Evolutionary conservation across 1,140 invertebrate species (phyloP), one percentile per base, ranked within the genome.

Genomic region (Drosophila chauvacae): DNA sequence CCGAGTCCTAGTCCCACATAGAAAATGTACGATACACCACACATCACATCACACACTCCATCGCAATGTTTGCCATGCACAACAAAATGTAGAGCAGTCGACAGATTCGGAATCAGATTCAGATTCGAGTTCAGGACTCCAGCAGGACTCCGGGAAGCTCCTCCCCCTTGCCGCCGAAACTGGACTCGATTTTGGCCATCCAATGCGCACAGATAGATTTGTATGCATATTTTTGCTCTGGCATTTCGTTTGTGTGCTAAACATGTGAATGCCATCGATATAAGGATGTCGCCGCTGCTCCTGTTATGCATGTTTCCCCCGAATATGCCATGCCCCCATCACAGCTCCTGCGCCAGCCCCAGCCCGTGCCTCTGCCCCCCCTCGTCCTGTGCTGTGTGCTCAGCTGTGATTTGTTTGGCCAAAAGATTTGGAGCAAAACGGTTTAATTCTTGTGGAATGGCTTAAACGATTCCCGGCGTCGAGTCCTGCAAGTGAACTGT

Each of bases 231-330:
- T 87, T 87, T 88, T 87, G 80, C 84, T 83, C 75, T 84, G 83
- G 84, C 83, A 87, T 88, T 87, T 87, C 61, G 83, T 84, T 88
- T 87, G 83, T 88, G 84, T 87, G 84, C 83, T 80, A 87, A 87
- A 88, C 80, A 87, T 87, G 80, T 84, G 83, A 84, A 88, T 83
- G 84, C 80, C 71, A 88, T 88, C 72, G 83, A 87, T 88, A 83
- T 87, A 80, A 77, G 80, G 84, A 80, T 79, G 77, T 65, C 79
- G 71, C 63, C 79, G 72, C 78, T 88, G 65, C 83, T 76, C 75
- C 82, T 71, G 68, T 68, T 80, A 72, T 82, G 75, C 79, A 81
- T 78, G 53, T 47, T 59, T 55, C 55, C 55, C 14, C 48, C 28
- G 16, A 13, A 11, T 9, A 6, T 45, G 35, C 10, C 20, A 18